Conservation (phyloP, 1,140 invertebrate species). For the Coelopa frigida region DNA sequence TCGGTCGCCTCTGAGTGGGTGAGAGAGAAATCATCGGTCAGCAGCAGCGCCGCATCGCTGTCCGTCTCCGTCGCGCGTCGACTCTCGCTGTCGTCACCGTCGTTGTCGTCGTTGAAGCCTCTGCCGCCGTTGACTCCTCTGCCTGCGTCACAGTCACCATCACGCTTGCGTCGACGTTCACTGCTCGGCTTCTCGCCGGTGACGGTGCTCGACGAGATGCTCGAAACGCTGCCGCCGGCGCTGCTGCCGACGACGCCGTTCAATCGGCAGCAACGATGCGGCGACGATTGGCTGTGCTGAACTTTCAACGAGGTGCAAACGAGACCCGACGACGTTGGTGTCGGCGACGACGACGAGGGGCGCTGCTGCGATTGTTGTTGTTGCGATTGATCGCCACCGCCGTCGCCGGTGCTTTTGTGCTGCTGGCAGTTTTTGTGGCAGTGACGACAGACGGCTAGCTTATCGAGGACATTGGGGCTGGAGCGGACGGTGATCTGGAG, state of each 20-base stretch:
- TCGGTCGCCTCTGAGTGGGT: constrained; percentile 43
- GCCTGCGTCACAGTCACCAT: constrained; percentile 35
- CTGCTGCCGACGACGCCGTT: constrained; percentile 24
- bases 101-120: not conserved
- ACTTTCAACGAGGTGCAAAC: constrained; percentile 42
- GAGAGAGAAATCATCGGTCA: constrained; percentile 39
- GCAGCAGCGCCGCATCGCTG: constrained; percentile 40
- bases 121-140: no score
- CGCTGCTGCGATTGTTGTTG: not conserved
- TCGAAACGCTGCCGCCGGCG: constrained; percentile 27
- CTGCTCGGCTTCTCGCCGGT: constrained; percentile 22
- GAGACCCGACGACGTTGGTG: constrained; percentile 10
- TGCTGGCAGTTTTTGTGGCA: constrained; percentile 62
- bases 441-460: constrained; percentile 59
- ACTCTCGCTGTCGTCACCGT: not conserved
- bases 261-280: constrained; percentile 40
- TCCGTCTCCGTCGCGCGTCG: no score
- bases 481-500: constrained; percentile 60
- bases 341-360: not conserved
- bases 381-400: not conserved
- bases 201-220: constrained; percentile 39
- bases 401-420: constrained; percentile 1
- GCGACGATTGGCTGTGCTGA: constrained; percentile 43
- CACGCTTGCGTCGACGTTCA: constrained; percentile 32
- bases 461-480: constrained; percentile 55